phyloP scores from a whole-genome alignment of 2,888 invertebrate genomes.

The Pollenia angustigena region DNA sequence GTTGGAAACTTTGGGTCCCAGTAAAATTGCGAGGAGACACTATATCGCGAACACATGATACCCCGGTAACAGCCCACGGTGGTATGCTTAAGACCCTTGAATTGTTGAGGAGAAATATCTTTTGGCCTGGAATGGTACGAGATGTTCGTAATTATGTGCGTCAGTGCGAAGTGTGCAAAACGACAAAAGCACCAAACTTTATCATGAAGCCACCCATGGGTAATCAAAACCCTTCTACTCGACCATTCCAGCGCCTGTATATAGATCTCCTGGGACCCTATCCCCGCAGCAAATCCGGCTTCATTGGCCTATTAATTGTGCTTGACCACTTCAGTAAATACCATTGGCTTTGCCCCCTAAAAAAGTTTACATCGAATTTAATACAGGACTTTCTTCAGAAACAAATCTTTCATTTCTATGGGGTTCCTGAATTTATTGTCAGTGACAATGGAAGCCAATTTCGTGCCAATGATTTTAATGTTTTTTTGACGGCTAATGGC shows the following conservation, averaged over 20 bases:
- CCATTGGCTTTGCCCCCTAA: conserved; percentile 23
- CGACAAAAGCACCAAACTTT: background rate
- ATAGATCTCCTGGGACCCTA: conserved; percentile 39
- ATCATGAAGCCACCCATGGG: background rate
- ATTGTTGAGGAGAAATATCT: background rate
- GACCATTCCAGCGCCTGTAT: background rate
- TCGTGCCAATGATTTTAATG: conserved; percentile 66
- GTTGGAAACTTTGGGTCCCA: conserved; percentile 22
- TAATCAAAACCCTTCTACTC: background rate
- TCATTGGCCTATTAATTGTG: conserved; percentile 5
- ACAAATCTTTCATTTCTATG: conserved; percentile 71
- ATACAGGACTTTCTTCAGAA: conserved; percentile 6
- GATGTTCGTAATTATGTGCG: background rate
- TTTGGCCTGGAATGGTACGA: background rate
- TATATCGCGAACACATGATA: background rate
- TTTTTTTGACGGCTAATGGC: conserved; percentile 14
- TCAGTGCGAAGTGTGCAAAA: background rate
- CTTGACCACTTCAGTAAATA: conserved; percentile 20
- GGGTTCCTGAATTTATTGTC: conserved; percentile 66
- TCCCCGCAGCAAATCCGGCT: conserved; percentile 35
- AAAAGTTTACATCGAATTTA: conserved; percentile 12
- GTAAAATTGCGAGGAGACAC: background rate
- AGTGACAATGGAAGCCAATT: conserved; percentile 77
- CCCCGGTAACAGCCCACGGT: background rate
- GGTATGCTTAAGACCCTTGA: conserved; percentile 30